Evolutionary conservation across 2,888 invertebrate genomes (phyloP).

Genomic region (Copidosoma aretas): DNA sequence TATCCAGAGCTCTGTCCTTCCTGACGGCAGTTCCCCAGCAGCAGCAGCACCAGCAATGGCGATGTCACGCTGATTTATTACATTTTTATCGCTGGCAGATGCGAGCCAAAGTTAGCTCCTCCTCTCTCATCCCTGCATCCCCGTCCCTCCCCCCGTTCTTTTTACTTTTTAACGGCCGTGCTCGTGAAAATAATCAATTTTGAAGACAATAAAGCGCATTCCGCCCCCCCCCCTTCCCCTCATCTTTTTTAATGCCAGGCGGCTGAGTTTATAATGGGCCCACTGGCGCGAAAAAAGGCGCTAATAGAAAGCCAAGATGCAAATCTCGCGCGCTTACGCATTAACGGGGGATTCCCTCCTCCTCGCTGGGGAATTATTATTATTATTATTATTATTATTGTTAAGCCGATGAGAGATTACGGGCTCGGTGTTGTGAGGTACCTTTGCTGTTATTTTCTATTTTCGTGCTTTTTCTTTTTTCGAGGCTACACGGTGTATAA

Average conservation of each 20-base stretch:
- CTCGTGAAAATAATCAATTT: neutral
- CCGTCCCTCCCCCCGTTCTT: neutral
- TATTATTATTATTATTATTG: no score
- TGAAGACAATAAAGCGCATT: neutral
- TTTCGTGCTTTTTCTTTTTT: no score
- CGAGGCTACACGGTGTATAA: no score
- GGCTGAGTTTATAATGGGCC: neutral
- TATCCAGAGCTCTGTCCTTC: neutral
- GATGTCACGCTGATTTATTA: constrained; percentile 23
- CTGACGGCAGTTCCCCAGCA: neutral
- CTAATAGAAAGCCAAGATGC: constrained; percentile 35
- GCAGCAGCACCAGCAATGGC: constrained; percentile 1
- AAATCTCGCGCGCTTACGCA: constrained; percentile 17
- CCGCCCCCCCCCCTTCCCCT: neutral
- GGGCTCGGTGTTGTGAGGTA: no score
- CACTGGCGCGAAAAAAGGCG: constrained; percentile 9
- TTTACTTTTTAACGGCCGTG: neutral
- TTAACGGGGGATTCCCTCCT: constrained; percentile 27
- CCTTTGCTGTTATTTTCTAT: no score
- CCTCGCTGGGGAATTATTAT: constrained; percentile 25
- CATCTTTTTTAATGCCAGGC: neutral
- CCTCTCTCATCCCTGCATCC: neutral
- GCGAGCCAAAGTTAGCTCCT: no score
- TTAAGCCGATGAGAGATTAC: no score
- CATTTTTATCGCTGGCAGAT: constrained; percentile 31